phyloP scores from a whole-genome alignment of 2,888 invertebrate genomes.

The Silvanus unidentatus region DNA sequence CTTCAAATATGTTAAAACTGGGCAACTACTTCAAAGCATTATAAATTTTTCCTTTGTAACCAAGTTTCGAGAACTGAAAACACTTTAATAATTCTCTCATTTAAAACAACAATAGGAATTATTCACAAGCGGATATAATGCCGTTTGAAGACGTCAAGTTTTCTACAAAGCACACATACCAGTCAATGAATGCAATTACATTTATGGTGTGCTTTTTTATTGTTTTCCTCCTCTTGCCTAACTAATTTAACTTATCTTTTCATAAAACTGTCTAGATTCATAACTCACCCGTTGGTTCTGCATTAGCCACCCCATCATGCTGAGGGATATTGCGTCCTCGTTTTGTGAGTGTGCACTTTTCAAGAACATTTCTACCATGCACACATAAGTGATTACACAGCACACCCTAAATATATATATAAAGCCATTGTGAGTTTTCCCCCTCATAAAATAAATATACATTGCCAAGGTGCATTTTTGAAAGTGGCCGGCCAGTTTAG shows the following conservation, averaged over 20 bases:
- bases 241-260: too few relatives aligned
- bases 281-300: background rate
- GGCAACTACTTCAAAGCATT: too few relatives aligned
- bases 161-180: background rate
- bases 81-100: too few relatives aligned
- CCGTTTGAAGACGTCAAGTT: background rate
- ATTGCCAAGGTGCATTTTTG: conserved; percentile 23
- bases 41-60: too few relatives aligned
- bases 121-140: background rate
- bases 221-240: background rate
- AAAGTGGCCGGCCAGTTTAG: conserved; percentile 32
- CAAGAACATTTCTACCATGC: conserved; percentile 1
- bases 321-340: background rate
- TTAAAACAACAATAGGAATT: too few relatives aligned
- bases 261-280: background rate
- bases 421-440: conserved; percentile 26
- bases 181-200: background rate
- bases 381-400: conserved; percentile 31
- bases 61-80: too few relatives aligned
- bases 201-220: background rate
- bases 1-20: too few relatives aligned
- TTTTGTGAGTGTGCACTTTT: background rate
- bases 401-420: too few relatives aligned
- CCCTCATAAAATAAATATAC: conserved; percentile 27
- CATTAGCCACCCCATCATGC: background rate